Base-by-base conservation (phyloP, 2,113 vertebrate species). In the Nibea albiflora region DNA sequence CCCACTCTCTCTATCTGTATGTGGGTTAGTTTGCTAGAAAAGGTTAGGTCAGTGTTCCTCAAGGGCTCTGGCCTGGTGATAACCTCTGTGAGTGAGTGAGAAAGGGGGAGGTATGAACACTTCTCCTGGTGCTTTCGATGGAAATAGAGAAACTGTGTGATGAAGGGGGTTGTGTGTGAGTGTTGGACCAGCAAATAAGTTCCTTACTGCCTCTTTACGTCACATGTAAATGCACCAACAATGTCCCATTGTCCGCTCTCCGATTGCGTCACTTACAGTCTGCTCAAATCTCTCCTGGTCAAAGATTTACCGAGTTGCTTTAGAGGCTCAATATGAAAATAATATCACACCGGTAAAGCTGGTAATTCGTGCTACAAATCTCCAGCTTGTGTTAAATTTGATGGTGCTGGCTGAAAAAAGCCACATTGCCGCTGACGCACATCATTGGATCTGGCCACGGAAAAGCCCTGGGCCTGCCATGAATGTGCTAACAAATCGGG, bases 381-480 rank as follows among this genome's bases (percentile, higher is more conserved):
- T 79, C 64, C 61, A 78, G 61, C 56, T 26, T 26, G 42, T 11
- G 53, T 61, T 78, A 44, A 63, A 78, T 76, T 62, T 91, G 75
- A 68, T 66, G 79, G 54, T 5, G 50, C 62, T 66, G 53, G 49
- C 58, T 67, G 62, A 71, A 65, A 79, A 58, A 74, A 26, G 61
- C 68, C 64, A 83, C 72, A 73, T 76, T 78, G 75, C 58, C 66
- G 56, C 46, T 57, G 72, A 86, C 1, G 49, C 66, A 78, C 46
- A 78, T 77, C 80, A 54, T 56, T 91, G 85, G 84, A 79, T 73
- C 35, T 49, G 9, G 3, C 39, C 39, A 16, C 3, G 81, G 75
- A 88, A 89, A 90, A 80, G 22, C 11, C 28, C 49, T 42, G 44
- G 70, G 19, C 68, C 54, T 72, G 73, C 66, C 66, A 64, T 78